These are phyloP conservation scores for Lampropteryx suffumata DNA, from an alignment of 2,888 invertebrate species.

Conservation along the genomic window DNA sequence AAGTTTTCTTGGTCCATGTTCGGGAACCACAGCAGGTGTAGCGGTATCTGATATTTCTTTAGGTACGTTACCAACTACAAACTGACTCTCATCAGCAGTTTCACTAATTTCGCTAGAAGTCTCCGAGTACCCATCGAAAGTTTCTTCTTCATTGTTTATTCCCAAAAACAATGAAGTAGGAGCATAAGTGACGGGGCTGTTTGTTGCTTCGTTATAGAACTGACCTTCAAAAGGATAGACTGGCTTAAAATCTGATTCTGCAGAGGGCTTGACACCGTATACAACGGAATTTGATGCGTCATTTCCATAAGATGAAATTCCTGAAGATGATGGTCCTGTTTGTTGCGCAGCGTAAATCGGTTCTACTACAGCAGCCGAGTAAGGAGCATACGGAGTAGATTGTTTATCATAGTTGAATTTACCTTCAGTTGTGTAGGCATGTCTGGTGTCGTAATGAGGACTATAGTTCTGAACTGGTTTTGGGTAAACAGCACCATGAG, in stretches of 20 bases:
- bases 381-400: conserved; percentile 57
- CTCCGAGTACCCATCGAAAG: conserved; percentile 57
- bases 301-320: conserved; percentile 59
- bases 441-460: conserved; percentile 70
- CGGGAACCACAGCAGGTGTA: conserved; percentile 84
- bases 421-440: conserved; percentile 68
- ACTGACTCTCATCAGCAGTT: conserved; percentile 72
- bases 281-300: conserved; percentile 68
- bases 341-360: conserved; percentile 74
- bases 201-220: conserved; percentile 69
- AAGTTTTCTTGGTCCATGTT: conserved; percentile 84
- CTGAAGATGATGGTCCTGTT: conserved; percentile 58
- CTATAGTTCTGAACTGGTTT: conserved; percentile 68
- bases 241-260: conserved; percentile 73
- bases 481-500: conserved; percentile 73
- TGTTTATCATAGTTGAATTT: conserved; percentile 63
- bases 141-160: conserved; percentile 66
- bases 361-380: conserved; percentile 64
- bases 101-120: conserved; percentile 47
- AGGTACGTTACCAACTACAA: conserved; percentile 86
- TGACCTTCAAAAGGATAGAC: conserved; percentile 75
- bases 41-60: conserved; percentile 80
- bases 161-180: conserved; percentile 78
- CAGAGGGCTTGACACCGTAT: conserved; percentile 70
- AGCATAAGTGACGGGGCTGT: conserved; percentile 63